Conservation (phyloP, 2,888 invertebrate genomes). For the Electrophaes corylata region DNA sequence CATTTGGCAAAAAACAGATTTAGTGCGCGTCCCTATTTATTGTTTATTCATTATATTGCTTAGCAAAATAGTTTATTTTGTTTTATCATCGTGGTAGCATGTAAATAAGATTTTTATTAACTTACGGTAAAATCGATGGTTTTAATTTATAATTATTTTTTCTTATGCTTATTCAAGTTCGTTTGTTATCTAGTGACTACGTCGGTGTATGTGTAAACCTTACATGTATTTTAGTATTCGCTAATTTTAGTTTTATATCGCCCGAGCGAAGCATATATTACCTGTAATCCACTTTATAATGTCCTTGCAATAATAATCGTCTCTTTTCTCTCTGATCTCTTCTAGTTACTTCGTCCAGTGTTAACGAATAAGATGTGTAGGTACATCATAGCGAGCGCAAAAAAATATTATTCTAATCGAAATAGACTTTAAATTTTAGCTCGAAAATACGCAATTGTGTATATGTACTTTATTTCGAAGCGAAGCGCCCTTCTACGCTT, state of each 20-base stretch:
- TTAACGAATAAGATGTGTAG: too few relatives aligned
- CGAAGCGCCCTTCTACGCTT: too few relatives aligned
- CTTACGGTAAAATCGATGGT: constrained; percentile 50
- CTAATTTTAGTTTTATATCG: constrained; percentile 48
- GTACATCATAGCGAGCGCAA: too few relatives aligned
- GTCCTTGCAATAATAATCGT: background rate
- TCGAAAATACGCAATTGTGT: too few relatives aligned
- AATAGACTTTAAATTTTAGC: too few relatives aligned
- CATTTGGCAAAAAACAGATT: constrained; percentile 21
- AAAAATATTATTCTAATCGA: too few relatives aligned
- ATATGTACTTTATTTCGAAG: too few relatives aligned
- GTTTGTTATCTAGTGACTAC: constrained; percentile 82
- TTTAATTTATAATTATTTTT: constrained; percentile 49
- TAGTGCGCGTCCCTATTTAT: constrained; percentile 56
- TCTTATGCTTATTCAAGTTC: constrained; percentile 57
- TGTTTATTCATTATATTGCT: constrained; percentile 69
- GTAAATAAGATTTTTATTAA: constrained; percentile 83
- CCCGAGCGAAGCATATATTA: constrained; percentile 37
- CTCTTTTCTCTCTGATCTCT: too few relatives aligned
- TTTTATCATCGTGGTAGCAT: constrained; percentile 53
- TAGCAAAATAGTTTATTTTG: constrained; percentile 73
- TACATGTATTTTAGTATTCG: constrained; percentile 61
- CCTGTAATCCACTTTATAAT: constrained; percentile 49
- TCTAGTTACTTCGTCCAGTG: too few relatives aligned
- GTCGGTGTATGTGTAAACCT: constrained; percentile 65